Evolutionary conservation across 1,140 invertebrate species (phyloP).

Genomic region (Drosophila nigrodunni): DNA sequence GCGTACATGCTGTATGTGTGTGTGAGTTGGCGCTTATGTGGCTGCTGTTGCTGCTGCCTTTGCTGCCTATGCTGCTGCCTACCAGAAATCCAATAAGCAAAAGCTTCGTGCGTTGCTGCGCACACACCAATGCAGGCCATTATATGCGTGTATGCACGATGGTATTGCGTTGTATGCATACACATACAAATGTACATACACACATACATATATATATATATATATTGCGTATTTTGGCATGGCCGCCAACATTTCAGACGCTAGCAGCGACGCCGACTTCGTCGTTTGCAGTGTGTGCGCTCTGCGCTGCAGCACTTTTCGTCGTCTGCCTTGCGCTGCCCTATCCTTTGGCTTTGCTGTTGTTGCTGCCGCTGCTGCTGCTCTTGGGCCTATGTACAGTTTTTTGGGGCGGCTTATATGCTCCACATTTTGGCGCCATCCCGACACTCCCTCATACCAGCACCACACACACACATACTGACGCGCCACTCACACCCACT

Average conservation of each 20-base stretch:
- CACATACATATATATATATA: conserved; percentile 24
- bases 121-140: conserved; percentile 77
- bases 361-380: conserved; percentile 57
- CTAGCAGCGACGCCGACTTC: conserved; percentile 43
- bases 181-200: conserved; percentile 29
- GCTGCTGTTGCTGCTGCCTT: conserved; percentile 43
- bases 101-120: conserved; percentile 59
- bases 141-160: conserved; percentile 72
- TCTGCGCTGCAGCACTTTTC: conserved; percentile 70
- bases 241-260: conserved; percentile 51
- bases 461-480: neutral
- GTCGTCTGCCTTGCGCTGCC: conserved; percentile 17
- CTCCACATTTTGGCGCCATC: conserved; percentile 77
- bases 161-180: conserved; percentile 22
- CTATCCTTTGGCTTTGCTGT: conserved; percentile 50
- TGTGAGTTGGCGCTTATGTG: conserved; percentile 46
- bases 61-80: conserved; percentile 39
- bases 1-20: conserved; percentile 9
- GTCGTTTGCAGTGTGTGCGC: conserved; percentile 58
- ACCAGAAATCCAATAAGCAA: conserved; percentile 73
- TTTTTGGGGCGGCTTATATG: conserved; percentile 61
- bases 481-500: conserved; percentile 24
- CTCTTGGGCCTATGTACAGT: conserved; percentile 54
- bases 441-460: conserved; percentile 17
- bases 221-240: conserved; percentile 79